A percentile compares a stretch with the other conserved stretches of the same genome.
These are phyloP conservation scores for Holcopasites calliopsidis DNA, from an alignment of 1,140 invertebrate genomes.

Conservation along the genomic window DNA sequence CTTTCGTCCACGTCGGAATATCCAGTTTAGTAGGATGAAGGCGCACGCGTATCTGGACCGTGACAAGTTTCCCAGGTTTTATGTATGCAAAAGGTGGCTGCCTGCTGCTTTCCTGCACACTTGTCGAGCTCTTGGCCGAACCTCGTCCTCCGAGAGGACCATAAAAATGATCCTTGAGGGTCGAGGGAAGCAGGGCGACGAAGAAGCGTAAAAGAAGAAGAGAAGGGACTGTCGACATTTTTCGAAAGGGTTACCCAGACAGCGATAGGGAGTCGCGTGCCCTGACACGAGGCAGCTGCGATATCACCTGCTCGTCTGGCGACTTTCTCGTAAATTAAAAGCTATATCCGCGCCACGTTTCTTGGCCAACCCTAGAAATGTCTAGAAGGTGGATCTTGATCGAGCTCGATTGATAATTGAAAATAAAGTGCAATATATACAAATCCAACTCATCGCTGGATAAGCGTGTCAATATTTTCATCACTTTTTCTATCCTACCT, in stretches of 20 bases:
- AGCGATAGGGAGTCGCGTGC: constrained; percentile 28
- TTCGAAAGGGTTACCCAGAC: neutral
- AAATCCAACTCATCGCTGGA: too few relatives aligned
- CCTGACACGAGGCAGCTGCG: constrained; percentile 63
- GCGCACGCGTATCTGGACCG: constrained; percentile 67
- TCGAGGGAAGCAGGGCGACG: neutral
- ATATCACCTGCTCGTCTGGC: constrained; percentile 68
- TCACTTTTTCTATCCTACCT: too few relatives aligned
- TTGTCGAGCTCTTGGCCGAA: too few relatives aligned
- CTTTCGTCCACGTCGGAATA: constrained; percentile 60
- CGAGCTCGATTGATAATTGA: too few relatives aligned
- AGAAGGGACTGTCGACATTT: neutral
- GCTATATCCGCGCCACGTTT: constrained; percentile 10
- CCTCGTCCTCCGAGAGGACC: too few relatives aligned
- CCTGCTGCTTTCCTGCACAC: constrained; percentile 53
- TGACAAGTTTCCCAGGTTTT: constrained; percentile 67
- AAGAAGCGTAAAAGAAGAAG: neutral
- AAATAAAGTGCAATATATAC: too few relatives aligned
- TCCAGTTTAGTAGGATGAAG: constrained; percentile 72
- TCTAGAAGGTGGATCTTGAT: too few relatives aligned
- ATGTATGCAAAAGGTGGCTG: constrained; percentile 55
- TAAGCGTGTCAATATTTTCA: too few relatives aligned
- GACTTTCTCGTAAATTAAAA: constrained; percentile 60
- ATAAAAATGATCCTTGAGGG: too few relatives aligned
- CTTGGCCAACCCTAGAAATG: neutral